Base-by-base conservation (phyloP, 2,113 vertebrate species). In the Alethe diademata region DNA sequence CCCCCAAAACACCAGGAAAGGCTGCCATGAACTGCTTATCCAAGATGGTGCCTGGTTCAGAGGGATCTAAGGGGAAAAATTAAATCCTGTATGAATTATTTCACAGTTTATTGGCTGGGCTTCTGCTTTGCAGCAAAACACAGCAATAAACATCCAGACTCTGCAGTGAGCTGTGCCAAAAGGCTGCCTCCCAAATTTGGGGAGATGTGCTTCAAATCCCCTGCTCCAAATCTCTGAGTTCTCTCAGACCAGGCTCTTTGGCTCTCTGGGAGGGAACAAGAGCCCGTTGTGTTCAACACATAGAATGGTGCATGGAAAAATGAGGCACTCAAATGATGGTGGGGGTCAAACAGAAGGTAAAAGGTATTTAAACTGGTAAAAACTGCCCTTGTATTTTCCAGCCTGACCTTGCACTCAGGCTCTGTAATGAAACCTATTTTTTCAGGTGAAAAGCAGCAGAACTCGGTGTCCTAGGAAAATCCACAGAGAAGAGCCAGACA, bases 201-300 rank as follows among this genome's bases (percentile, higher is more conserved):
- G 85, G 67, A 95, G 47, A 51, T 1, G 9, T 24, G 48, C 14
- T 14, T 38, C 38, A 61, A 62, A 89, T 67, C 7, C 9, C 19
- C 48, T 62, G 47, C 66, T 90, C 43, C 38, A 74, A 51, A 78
- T 16, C 64, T 31, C 14, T 6, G 35, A 57, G 9, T 45, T n/a
- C 45, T 20, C 61, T 54, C 23, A n/a, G 47, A 56, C 7, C 35
- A 53, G 81, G 29, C 14, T 69, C 47, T 64, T 14, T 43, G 61
- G 36, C 20, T 54, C 23, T 38, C 51, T 0, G 0, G 2, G 0
- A 28, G 38, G 33, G 35, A 51, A 54, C 8, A 26, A 40, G 57
- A 58, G 53, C 56, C 53, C 2, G 9, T 6, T 25, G 38, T 62
- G 66, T 4, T 40, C 58, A 89, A 67, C 23, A 36, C 1, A 2